Percentiles rank a stretch among this genome's conserved stretches.
phyloP scores from a whole-genome alignment of 2,888 invertebrate genomes.

The Isoperla grammatica region DNA sequence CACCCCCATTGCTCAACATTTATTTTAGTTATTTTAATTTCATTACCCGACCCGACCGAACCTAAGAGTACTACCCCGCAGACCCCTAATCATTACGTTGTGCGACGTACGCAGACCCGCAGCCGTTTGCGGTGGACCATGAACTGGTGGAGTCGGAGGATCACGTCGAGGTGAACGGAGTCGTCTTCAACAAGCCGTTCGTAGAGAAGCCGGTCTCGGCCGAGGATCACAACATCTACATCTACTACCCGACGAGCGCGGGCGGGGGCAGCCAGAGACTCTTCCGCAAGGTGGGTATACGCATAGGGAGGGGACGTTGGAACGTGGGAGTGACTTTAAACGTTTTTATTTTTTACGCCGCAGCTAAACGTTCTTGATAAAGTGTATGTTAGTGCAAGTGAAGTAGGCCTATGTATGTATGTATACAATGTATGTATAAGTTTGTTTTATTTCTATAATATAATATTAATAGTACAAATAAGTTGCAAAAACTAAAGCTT shows the following conservation, averaged over 20 bases:
- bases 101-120: neutral
- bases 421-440: too few species aligned
- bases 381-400: neutral
- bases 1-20: too few species aligned
- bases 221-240: slow-evolving; percentile 99
- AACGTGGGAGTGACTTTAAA: too few species aligned
- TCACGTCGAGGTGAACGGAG: slow-evolving; percentile 94
- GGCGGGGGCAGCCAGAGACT: slow-evolving; percentile 96
- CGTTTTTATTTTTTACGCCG: too few species aligned
- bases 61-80: too few species aligned
- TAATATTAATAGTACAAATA: too few species aligned
- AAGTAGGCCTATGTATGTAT: neutral
- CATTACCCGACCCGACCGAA: too few species aligned
- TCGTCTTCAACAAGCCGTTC: slow-evolving; percentile 95
- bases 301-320: neutral
- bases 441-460: too few species aligned
- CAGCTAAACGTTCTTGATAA: too few species aligned
- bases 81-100: too few species aligned
- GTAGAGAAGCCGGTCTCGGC: slow-evolving; percentile 99
- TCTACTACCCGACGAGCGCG: slow-evolving; percentile 98
- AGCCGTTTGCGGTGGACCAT: slow-evolving; percentile 58
- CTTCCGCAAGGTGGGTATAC: slow-evolving; percentile 92
- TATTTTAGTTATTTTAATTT: too few species aligned
- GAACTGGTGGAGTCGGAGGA: slow-evolving; percentile 93
- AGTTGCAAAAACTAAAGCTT: too few species aligned